Base-by-base conservation (phyloP, 2,113 vertebrate genomes). In the Isurus oxyrinchus region DNA sequence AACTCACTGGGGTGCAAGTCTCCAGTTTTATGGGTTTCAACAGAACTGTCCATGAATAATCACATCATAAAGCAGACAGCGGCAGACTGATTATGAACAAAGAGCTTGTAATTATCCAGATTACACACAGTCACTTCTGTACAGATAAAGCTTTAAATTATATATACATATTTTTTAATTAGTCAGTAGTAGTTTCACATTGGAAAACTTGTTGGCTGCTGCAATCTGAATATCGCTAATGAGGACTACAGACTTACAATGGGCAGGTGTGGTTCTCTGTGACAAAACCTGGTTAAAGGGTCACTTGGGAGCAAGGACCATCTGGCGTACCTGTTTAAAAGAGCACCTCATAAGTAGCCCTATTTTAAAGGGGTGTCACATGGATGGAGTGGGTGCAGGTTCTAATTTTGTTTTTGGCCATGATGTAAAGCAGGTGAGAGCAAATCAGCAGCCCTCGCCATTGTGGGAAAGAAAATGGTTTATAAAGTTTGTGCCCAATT, bases 101-200 rank as follows among this genome's bases (percentile, higher is more conserved):
- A 94, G 59, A 49, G 21, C 23, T 49, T 49, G n/a, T 95, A 95
- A 69, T 95, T 95, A 66, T 49, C 61, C 63, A 95, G 40, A 69
- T 95, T 69, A 95, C 11, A 40, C 21, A 44, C 61, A 66, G 63
- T 95, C 40, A 69, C 40, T 69, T 67, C 40, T 44, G 63, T 25
- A n/a, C 3, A 72, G 44, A 49, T 76, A 55, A 95, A 35, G 49
- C 94, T 95, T 95, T 95, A 31, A 95, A 95, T 72, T 69, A 95
- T 14, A 95, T 40, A 21, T 53, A 95, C 76, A 35, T 76, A 23
- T 49, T 55, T 95, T 72, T 55, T 95, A 72, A 55, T 95, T 95
- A 72, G 63, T 95, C 40, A 53, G 25, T 72, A 49, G 44, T 72
- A 95, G 55, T 95, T 95, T 95, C 67, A 76, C 14, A 31, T 95